Evolutionary conservation across 2,113 vertebrate genomes (phyloP).

Genomic region (Typhlomys cinereus): DNA sequence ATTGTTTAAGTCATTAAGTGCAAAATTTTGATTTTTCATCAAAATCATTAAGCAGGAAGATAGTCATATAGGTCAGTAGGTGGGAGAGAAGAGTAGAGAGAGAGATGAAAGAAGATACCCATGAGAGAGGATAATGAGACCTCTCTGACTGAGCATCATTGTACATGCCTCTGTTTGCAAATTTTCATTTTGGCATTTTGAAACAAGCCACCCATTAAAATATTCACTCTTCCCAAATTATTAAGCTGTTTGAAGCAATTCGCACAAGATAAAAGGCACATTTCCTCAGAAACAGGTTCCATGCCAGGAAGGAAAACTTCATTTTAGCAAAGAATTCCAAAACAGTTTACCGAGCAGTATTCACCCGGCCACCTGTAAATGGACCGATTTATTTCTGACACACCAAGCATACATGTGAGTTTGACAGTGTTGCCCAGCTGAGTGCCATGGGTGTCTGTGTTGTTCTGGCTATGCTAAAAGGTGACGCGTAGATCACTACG

Average conservation of each 20-base stretch:
- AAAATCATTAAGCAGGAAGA: slow-evolving; percentile 15
- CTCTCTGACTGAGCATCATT: slow-evolving; percentile 14
- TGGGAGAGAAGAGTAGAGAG: no score
- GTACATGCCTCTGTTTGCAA: not conserved
- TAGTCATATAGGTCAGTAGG: not conserved
- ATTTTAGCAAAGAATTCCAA: slow-evolving; percentile 52
- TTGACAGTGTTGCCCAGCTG: slow-evolving; percentile 39
- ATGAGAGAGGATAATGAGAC: not conserved
- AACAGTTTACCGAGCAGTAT: not conserved
- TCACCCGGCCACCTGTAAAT: slow-evolving; percentile 52
- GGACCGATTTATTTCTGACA: slow-evolving; percentile 47
- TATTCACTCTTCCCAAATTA: slow-evolving; percentile 66
- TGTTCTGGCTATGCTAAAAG: slow-evolving; percentile 53
- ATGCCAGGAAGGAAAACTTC: not conserved
- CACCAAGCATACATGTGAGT: slow-evolving; percentile 58
- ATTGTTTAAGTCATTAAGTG: slow-evolving; percentile 4
- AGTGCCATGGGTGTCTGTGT: slow-evolving; percentile 61
- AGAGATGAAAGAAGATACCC: no score
- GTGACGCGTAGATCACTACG: not conserved
- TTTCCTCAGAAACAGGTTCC: slow-evolving; percentile 51
- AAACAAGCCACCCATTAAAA: slow-evolving; percentile 64
- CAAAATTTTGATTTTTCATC: slow-evolving; percentile 47
- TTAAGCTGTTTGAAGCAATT: slow-evolving; percentile 68
- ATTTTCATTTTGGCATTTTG: slow-evolving; percentile 50
- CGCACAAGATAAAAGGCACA: slow-evolving; percentile 46